These are phyloP conservation scores for Gnatocerus cornutus DNA, from an alignment of 2,888 invertebrate genomes.

Conservation along the genomic window DNA sequence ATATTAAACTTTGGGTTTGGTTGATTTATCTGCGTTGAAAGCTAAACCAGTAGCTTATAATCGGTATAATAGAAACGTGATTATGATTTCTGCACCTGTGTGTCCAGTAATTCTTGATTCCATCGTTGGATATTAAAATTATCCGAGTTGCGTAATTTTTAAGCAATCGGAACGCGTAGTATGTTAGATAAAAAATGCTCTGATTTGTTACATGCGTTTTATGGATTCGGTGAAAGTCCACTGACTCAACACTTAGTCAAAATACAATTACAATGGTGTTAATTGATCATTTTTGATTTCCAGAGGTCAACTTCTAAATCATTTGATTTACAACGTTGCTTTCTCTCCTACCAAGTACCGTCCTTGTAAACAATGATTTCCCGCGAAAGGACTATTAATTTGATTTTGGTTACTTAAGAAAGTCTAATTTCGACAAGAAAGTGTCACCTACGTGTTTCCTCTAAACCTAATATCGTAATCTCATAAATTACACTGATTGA, in stretches of 20 bases:
- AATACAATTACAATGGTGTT: neutral
- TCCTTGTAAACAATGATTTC: conserved; percentile 4
- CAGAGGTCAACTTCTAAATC: neutral
- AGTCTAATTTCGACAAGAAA: conserved; percentile 4
- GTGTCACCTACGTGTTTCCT: neutral
- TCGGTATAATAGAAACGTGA: neutral
- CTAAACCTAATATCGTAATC: neutral
- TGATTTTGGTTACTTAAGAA: neutral
- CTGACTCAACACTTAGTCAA: neutral
- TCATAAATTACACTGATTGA: conserved; percentile 3
- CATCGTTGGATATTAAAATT: neutral
- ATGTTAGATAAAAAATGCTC: conserved; percentile 10
- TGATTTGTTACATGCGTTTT: conserved; percentile 14
- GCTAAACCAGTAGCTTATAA: conserved; percentile 3
- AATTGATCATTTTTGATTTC: neutral
- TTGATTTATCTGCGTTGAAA: conserved; percentile 1
- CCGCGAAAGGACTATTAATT: neutral
- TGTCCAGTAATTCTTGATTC: conserved; percentile 1
- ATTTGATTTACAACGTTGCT: neutral
- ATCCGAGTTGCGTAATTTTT: neutral
- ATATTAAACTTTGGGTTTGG: conserved; percentile 3
- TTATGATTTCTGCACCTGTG: neutral
- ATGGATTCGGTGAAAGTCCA: conserved; percentile 17
- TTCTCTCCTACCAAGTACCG: neutral
- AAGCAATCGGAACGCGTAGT: conserved; percentile 5